phyloP scores from a whole-genome alignment of 2,113 vertebrate genomes.

The Lasiurus cinereus region DNA sequence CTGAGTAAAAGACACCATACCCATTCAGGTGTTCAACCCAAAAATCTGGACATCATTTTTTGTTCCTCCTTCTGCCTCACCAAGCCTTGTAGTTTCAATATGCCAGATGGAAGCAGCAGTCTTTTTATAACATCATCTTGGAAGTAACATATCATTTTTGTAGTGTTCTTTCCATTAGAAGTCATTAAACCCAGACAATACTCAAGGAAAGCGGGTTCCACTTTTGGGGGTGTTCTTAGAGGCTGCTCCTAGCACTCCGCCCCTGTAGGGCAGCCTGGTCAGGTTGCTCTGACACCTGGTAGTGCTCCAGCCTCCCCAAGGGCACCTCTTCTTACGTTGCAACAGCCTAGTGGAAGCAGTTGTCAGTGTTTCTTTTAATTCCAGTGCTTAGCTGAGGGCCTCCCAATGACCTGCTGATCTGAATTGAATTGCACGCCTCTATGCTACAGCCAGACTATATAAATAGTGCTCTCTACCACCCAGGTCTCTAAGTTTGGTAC shows the following conservation, averaged over 20 bases:
- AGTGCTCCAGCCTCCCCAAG: conserved; percentile 43
- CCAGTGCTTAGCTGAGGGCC: conserved; percentile 22
- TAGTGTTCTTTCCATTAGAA: background rate
- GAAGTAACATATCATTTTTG: background rate
- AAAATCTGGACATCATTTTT: background rate
- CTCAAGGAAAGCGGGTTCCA: background rate
- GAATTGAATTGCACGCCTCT: conserved; percentile 25
- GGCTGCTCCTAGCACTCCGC: background rate
- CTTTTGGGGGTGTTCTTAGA: background rate
- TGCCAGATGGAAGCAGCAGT: background rate
- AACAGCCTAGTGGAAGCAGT: conserved; percentile 54
- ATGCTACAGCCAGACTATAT: background rate
- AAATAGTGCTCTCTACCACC: background rate
- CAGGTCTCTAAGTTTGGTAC: too few species aligned
- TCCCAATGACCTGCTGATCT: conserved; percentile 45
- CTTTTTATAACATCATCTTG: conserved; percentile 1
- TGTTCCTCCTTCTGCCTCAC: background rate
- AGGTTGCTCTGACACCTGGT: background rate
- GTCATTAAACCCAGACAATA: background rate
- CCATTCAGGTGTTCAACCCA: background rate
- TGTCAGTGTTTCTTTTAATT: conserved; percentile 72
- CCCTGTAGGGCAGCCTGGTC: background rate
- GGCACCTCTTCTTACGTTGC: conserved; percentile 36
- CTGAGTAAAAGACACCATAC: background rate
- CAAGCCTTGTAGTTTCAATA: background rate